These are phyloP conservation scores for Chaetura pelagica DNA, from an alignment of 2,113 vertebrate genomes.

Conservation along the genomic window DNA sequence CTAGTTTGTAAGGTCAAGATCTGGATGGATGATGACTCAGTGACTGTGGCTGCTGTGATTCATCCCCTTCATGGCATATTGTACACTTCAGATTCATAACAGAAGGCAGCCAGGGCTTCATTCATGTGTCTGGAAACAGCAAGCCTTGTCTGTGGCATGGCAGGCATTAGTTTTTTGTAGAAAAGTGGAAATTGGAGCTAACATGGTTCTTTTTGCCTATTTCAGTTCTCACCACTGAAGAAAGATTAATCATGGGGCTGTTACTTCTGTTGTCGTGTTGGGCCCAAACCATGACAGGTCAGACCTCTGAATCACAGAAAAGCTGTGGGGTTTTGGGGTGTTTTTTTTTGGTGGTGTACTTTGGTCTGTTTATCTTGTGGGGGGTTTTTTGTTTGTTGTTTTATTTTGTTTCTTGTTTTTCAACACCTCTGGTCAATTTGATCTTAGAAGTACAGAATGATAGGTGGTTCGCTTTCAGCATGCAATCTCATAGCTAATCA, in stretches of 20 bases:
- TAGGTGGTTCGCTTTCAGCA: not conserved
- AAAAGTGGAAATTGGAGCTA: not conserved
- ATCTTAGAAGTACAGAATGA: not conserved
- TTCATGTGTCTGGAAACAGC: not conserved
- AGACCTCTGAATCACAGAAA: not conserved
- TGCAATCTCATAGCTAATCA: not conserved
- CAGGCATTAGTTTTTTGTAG: not conserved
- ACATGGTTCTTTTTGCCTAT: not conserved
- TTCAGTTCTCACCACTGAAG: not conserved
- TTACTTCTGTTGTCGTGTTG: too few relatives aligned
- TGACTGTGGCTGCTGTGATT: not conserved
- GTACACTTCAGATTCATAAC: not conserved
- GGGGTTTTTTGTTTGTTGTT: not conserved
- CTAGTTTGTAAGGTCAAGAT: not conserved
- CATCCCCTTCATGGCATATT: not conserved
- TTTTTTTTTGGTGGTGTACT: not conserved
- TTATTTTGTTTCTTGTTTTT: not conserved
- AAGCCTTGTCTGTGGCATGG: not conserved
- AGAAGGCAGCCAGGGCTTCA: not conserved
- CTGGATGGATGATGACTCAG: not conserved
- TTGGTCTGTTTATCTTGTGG: not conserved
- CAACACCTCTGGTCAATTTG: not conserved
- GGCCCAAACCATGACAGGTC: too few relatives aligned
- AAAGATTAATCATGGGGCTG: not conserved
- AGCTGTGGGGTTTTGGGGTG: rapidly evolving